phyloP scores from a whole-genome alignment of 2,888 invertebrate genomes.

The Tridacna crocea region DNA sequence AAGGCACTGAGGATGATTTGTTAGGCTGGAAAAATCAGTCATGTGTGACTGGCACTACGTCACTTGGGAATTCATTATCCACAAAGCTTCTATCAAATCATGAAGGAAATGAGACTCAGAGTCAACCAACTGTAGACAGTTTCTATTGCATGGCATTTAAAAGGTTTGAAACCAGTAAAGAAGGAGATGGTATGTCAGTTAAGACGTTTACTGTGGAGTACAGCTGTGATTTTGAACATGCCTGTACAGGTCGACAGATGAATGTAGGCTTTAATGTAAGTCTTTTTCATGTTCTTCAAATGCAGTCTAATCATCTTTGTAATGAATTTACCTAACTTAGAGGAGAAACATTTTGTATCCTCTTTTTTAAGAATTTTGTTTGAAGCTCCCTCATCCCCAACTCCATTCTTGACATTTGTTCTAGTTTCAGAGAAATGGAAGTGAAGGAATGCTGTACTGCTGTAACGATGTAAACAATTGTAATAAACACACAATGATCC shows the following conservation, averaged over 20 bases:
- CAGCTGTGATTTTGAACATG: constrained; percentile 45
- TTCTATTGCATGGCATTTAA: constrained; percentile 58
- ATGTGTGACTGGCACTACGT: constrained; percentile 40
- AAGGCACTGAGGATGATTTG: constrained; percentile 50
- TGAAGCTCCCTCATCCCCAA: neutral
- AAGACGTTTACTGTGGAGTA: constrained; percentile 30
- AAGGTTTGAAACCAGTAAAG: constrained; percentile 8
- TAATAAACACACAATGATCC: constrained; percentile 57
- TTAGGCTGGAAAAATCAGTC: constrained; percentile 47
- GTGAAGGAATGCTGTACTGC: constrained; percentile 63
- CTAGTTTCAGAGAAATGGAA: constrained; percentile 34
- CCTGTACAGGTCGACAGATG: constrained; percentile 40
- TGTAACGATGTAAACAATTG: constrained; percentile 68
- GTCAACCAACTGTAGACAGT: neutral
- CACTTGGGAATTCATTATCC: constrained; percentile 31
- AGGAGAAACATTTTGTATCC: neutral
- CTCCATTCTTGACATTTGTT: constrained; percentile 2
- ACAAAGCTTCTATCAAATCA: constrained; percentile 14
- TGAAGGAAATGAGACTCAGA: neutral
- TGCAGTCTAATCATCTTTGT: too few species aligned
- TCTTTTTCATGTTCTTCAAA: neutral
- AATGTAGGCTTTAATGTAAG: constrained; percentile 43
- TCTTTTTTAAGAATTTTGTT: neutral
- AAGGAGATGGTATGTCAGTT: neutral
- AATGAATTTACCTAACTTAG: neutral